Evolutionary conservation across 2,888 invertebrate genomes (phyloP), one percentile per base, ranked within the genome.

Genomic region (Phengaris arion): DNA sequence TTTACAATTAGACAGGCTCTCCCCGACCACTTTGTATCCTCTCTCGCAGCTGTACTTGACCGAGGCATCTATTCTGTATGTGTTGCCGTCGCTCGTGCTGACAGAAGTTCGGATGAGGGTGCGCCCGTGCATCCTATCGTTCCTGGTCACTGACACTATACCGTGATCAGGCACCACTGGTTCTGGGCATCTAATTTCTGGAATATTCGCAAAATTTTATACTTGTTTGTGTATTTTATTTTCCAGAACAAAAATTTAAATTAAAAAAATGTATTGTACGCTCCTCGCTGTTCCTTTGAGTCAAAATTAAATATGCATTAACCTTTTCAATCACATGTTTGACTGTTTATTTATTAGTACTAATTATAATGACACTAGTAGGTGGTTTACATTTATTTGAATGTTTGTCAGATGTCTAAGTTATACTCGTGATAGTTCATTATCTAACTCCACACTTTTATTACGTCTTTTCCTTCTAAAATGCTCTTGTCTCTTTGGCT

Each of bases 21-120:
- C 97, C 0, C 98, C 98, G 1, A 97, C 92, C 73, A 98, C 96
- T 88, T 97, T 97, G 89, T 98, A 98, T 0, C 98, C 98, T 76
- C 98, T 91, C 85, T 98, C 98, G 84, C 98, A 98, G 22, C 98
- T 94, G 86, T 98, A 98, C 86, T 98, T 98, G 0, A 97, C 97
- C 22, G 97, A 90, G 0, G 98, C 97, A 0, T 97, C 97, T 79
- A 98, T 97, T 76, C 97, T 96, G 89, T 97, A 98, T 0, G 97
- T 97, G 77, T 96, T 96, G 0, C 96, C 95, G 10, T 94, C 95
- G 81, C 95, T 96, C 2, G 94, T 94, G 77, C 94, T 95, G 74
- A 96, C 97, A 0, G 64, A 95, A 0, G 97, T 97, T 64, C 97
- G 94, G 79, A 98, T 96, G 22, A 97, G 90, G 0, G 98, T 97